Evolutionary conservation across 2,113 vertebrate genomes (phyloP), one percentile per base, ranked within the genome.

Genomic region (Laterallus jamaicensis): DNA sequence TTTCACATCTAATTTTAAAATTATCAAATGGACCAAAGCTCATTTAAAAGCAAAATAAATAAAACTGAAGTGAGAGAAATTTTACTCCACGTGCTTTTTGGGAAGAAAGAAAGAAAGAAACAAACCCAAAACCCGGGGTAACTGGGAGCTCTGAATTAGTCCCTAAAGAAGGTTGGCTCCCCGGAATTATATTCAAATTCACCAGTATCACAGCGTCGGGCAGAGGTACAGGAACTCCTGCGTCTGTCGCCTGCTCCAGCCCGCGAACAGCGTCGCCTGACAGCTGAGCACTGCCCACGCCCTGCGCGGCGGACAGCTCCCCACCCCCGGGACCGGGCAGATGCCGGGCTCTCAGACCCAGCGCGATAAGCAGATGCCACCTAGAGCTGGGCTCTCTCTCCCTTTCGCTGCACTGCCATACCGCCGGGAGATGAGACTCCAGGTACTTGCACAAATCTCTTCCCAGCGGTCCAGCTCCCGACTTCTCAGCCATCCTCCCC

Each of bases 341-440:
- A 2, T 10, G 0, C 68, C 1, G 77, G 50, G 66, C 54, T 55
- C 69, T 29, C 52, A 4, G 31, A 44, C 5, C 31, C 73, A 4
- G 63, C 44, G 2, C 4, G 21, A 12, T 47, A 8, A 11, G 56
- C 50, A 63, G 52, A 22, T 26, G 83, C 37, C 71, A 11, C 56
- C 39, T 3, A 2, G 32, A 82, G 70, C 47, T 8, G 59, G 24
- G 35, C 50, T 31, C 56, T 56, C 42, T 29, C n/a, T 25, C 32
- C 39, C 17, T 12, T 1, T 2, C 4, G 22, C 81, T 52, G 59
- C 56, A 0, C 50, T 0, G 71, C 29, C 3, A 5, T 37, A 64
- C 39, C 11, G 6, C 24, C 68, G 15, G 55, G 21, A 32, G 70
- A 31, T 7, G 54, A 4, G 77, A 31, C 16, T 62, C 39, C 68